phyloP scores from a whole-genome alignment of 1,140 invertebrate species.

The Drosophila tropicalis region DNA sequence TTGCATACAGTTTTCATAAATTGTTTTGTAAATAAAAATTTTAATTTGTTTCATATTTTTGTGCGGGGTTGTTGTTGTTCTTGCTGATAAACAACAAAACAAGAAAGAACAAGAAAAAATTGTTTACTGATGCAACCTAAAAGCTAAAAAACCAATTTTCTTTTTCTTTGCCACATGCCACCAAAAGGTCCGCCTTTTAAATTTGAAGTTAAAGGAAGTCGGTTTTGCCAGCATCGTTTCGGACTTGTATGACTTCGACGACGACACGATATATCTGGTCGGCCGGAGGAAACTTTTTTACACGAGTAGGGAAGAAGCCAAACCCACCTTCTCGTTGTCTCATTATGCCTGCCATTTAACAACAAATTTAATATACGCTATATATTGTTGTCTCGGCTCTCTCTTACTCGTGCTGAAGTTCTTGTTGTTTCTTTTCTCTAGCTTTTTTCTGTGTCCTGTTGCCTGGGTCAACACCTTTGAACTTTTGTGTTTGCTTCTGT shows the following conservation, averaged over 20 bases:
- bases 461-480: slow-evolving; percentile 74
- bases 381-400: slow-evolving; percentile 13
- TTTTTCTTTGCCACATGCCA: background rate
- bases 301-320: background rate
- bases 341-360: slow-evolving; percentile 74
- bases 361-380: slow-evolving; percentile 76
- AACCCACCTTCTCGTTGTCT: slow-evolving; percentile 43
- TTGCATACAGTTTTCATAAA: slow-evolving; percentile 1
- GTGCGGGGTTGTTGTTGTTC: too few species aligned
- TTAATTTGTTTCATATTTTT: background rate
- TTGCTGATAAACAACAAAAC: background rate
- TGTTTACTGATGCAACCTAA: slow-evolving; percentile 6
- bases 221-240: background rate
- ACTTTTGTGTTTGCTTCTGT: slow-evolving; percentile 48
- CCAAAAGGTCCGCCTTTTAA: slow-evolving; percentile 41
- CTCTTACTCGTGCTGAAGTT: slow-evolving; percentile 32
- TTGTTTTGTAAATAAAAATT: background rate
- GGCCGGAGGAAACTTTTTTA: slow-evolving; percentile 34
- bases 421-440: background rate
- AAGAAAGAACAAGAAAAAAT: background rate
- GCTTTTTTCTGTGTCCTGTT: slow-evolving; percentile 31
- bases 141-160: slow-evolving; percentile 5
- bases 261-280: background rate
- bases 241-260: background rate
- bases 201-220: slow-evolving; percentile 53